Percentiles rank a stretch among this genome's conserved stretches.
phyloP scores from a whole-genome alignment of 1,140 invertebrate species.

The Zaprionus nigranus region DNA sequence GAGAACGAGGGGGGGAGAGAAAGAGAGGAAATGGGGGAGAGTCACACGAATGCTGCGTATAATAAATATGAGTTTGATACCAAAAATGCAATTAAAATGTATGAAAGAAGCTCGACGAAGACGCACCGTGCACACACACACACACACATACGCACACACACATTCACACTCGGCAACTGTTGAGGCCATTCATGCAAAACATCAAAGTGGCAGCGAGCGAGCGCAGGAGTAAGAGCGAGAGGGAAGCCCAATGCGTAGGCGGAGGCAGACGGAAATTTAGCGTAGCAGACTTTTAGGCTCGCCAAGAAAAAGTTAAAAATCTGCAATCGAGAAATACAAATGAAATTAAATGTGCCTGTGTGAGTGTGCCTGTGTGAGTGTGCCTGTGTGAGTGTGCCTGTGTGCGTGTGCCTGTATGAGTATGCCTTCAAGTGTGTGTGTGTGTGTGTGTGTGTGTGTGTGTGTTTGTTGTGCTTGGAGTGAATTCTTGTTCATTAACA shows the following conservation, averaged over 20 bases:
- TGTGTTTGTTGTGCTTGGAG: constrained; percentile 32
- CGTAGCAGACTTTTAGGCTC: constrained; percentile 56
- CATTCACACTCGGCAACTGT: constrained; percentile 14
- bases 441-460: neutral
- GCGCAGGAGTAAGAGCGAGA: constrained; percentile 4
- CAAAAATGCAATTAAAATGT: constrained; percentile 81
- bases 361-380: constrained; percentile 4
- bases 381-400: neutral
- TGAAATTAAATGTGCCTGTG: constrained; percentile 60
- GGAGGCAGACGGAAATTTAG: constrained; percentile 49
- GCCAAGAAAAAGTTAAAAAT: constrained; percentile 43
- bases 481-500: constrained; percentile 65
- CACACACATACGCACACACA: constrained; percentile 9
- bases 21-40: neutral
- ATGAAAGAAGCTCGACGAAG: constrained; percentile 57
- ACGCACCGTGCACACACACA: constrained; percentile 19
- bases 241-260: neutral
- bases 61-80: constrained; percentile 81
- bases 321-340: constrained; percentile 72
- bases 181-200: constrained; percentile 76
- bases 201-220: constrained; percentile 60
- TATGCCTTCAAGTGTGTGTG: too few species aligned
- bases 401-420: constrained; percentile 7
- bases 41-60: constrained; percentile 28
- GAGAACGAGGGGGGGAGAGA: fast-evolving